Conservation (phyloP, 2,797 vertebrate genomes). For the Mus spretus region DNA sequence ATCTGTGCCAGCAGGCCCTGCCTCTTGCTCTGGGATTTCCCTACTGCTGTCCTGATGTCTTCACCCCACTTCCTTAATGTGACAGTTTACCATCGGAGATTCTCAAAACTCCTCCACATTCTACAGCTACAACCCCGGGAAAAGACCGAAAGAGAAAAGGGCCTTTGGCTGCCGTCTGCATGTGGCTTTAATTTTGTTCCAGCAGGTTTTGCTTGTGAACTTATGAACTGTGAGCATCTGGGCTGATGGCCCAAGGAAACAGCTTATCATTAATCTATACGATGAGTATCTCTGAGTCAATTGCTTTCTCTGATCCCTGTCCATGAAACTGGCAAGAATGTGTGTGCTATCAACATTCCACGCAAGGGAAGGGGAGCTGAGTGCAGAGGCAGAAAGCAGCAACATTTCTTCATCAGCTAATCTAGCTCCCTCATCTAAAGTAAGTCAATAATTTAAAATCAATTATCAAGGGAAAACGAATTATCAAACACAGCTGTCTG, state of each 20-base stretch:
- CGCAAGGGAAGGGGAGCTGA: background rate
- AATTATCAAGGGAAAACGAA: background rate
- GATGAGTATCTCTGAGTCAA: conserved; percentile 26
- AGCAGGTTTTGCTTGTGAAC: background rate
- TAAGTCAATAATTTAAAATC: conserved; percentile 9
- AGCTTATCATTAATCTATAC: conserved; percentile 33
- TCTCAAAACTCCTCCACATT: conserved; percentile 11
- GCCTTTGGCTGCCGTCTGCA: background rate
- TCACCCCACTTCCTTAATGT: background rate
- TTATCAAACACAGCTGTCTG: background rate
- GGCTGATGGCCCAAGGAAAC: background rate
- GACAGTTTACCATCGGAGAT: background rate
- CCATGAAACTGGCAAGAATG: background rate
- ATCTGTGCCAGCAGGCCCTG: too few species aligned
- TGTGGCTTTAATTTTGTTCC: background rate
- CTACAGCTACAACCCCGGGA: background rate
- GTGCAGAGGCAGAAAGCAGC: background rate
- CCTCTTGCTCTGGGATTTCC: background rate
- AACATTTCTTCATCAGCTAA: conserved; percentile 17
- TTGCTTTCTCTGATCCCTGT: conserved; percentile 36
- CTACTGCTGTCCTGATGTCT: background rate
- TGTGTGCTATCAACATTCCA: background rate
- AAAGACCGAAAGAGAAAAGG: background rate
- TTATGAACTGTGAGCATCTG: background rate
- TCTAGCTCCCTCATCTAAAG: background rate